These are phyloP conservation scores for Cheilosia scutellata DNA, from an alignment of 2,888 invertebrate species.

Conservation along the genomic window DNA sequence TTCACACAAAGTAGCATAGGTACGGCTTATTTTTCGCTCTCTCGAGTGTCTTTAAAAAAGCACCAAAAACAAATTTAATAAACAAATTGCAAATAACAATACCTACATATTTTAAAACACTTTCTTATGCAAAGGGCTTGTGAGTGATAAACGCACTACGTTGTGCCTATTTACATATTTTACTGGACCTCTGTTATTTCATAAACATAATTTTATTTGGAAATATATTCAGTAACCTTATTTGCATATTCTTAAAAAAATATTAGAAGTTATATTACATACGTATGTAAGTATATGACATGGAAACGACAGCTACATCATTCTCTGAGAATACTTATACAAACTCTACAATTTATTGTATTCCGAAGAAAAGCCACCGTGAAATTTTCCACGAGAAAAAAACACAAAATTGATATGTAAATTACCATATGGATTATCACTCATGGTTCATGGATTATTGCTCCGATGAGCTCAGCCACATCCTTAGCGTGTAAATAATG, in stretches of 20 bases:
- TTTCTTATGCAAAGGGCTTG: slow-evolving; percentile 15
- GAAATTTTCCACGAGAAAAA: slow-evolving; percentile 26
- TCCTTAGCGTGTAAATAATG: slow-evolving; percentile 45
- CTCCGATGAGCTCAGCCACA: slow-evolving; percentile 57
- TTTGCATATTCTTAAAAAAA: slow-evolving; percentile 40
- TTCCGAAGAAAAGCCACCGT: slow-evolving; percentile 34
- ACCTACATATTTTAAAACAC: slow-evolving; percentile 6
- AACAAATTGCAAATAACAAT: slow-evolving; percentile 5
- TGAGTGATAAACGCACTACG: slow-evolving; percentile 11
- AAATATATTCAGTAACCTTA: slow-evolving; percentile 51
- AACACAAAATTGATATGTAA: slow-evolving; percentile 41
- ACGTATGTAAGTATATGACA: background rate
- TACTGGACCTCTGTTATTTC: slow-evolving; percentile 34
- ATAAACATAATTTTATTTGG: slow-evolving; percentile 37
- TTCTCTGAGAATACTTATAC: slow-evolving; percentile 8
- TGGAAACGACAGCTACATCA: slow-evolving; percentile 3
- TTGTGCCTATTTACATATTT: slow-evolving; percentile 32
- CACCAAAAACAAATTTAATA: background rate
- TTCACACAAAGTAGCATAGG: too few species aligned
- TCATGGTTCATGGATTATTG: slow-evolving; percentile 51
- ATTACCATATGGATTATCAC: slow-evolving; percentile 73
- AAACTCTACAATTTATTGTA: slow-evolving; percentile 57
- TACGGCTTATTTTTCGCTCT: too few species aligned
- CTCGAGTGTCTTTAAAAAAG: too few species aligned
- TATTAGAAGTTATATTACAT: background rate